These are phyloP conservation scores for Uropsilus gracilis DNA, from an alignment of 2,113 vertebrate species.

Conservation along the genomic window DNA sequence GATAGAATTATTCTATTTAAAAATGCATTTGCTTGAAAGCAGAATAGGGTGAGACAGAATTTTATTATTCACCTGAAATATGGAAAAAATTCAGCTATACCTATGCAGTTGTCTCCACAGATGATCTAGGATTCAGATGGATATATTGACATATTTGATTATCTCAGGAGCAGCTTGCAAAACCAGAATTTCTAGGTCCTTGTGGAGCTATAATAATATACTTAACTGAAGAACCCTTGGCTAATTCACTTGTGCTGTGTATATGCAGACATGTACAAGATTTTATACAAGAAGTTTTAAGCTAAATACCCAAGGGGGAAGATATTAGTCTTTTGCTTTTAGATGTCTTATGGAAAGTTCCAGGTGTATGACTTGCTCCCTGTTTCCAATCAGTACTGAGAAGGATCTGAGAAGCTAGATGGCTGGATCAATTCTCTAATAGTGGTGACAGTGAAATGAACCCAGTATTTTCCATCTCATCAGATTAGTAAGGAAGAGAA, in stretches of 20 bases:
- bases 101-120: neutral
- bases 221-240: neutral
- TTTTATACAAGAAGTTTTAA: neutral
- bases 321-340: neutral
- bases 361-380: neutral
- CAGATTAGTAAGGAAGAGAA: neutral
- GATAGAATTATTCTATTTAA: neutral
- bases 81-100: neutral
- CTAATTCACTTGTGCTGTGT: neutral
- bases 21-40: neutral
- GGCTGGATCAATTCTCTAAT: neutral
- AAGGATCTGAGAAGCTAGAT: neutral
- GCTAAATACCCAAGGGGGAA: neutral
- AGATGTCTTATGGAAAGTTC: neutral
- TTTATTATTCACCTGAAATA: neutral
- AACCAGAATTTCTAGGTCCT: neutral
- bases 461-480: neutral
- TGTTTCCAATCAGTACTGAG: neutral
- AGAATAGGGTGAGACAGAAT: neutral
- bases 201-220: neutral
- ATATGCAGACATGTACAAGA: neutral
- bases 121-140: neutral
- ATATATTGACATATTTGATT: neutral
- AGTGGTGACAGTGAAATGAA: neutral
- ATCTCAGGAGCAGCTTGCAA: neutral